Evolutionary conservation across 1,140 invertebrate species (phyloP).

Genomic region (Aporrectodea caliginosa): DNA sequence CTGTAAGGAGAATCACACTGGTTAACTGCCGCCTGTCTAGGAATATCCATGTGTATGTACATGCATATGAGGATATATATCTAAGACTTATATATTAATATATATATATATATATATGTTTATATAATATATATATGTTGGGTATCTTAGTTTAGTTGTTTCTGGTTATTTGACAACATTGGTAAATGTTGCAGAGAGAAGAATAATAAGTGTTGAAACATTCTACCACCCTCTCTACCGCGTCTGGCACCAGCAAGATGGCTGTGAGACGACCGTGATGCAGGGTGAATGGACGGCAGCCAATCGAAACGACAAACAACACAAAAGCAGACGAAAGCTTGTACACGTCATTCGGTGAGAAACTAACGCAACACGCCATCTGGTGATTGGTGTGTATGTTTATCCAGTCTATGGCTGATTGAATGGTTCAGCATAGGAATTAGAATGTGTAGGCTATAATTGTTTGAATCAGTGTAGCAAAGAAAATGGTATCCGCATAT

Average conservation of each 20-base stretch:
- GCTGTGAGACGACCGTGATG: slow-evolving; percentile 31
- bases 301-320: slow-evolving; percentile 21
- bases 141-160: not conserved
- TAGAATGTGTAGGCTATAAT: too few species aligned
- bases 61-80: too few species aligned
- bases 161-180: not conserved
- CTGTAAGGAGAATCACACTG: too few species aligned
- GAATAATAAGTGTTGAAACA: slow-evolving; percentile 31
- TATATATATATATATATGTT: too few species aligned
- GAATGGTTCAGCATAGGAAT: too few species aligned
- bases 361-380: too few species aligned
- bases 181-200: slow-evolving; percentile 22
- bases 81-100: not conserved
- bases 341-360: slow-evolving; percentile 31
- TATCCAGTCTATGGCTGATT: too few species aligned
- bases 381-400: too few species aligned
- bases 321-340: slow-evolving; percentile 30
- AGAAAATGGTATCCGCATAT: too few species aligned
- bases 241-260: slow-evolving; percentile 33
- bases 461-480: too few species aligned
- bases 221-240: slow-evolving; percentile 32
- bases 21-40: too few species aligned
- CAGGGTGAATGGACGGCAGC: slow-evolving; percentile 31
- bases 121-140: not conserved
- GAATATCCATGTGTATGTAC: too few species aligned